Base-by-base conservation (phyloP, 2,113 vertebrate species). In the Spermophilus dauricus region DNA sequence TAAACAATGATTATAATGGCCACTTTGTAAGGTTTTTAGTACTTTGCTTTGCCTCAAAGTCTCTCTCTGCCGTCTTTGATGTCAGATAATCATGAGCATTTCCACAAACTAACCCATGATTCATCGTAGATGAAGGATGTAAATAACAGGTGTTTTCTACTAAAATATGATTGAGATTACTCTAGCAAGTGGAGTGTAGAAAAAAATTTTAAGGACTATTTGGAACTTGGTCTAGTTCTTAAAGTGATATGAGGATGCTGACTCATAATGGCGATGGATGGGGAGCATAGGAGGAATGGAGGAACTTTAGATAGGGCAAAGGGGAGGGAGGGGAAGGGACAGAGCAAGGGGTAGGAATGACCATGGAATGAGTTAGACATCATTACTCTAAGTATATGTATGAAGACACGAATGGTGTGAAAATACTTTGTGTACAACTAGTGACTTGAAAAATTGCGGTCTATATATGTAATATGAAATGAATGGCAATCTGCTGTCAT, bases 211-310 rank as follows among this genome's bases (percentile, higher is more conserved):
- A 89, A 89, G 42, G 45, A 63, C 26, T 73, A 16, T 91, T 75
- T 86, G 32, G 53, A 90, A 94, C n/a, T 94, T 84, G n/a, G 24
- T 83, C 34, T 84, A 26, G 16, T 91, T 90, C 89, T 94, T 72
- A 93, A 95, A 95, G 45, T 45, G 45, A 45, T 45, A 45, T 45
- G 45, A 45, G 8, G 45, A 45, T 9, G 45, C 45, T 45, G 45
- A 45, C 45, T 45, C 45, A 45, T 45, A 45, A 45, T 45, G 45
- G 45, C 45, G 45, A 45, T 45, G 45, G 45, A 45, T 45, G 45
- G 45, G 45, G 8, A 45, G 45, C 45, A 45, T 45, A 8, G 45
- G 8, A 45, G 45, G 45, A 45, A 45, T 45, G 45, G 45, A 45
- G 45, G 45, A 45, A 45, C 45, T 45, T 45, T 45, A 45, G 45